Conservation (phyloP, 2,113 vertebrate genomes). For the Turdus rufiventris region DNA sequence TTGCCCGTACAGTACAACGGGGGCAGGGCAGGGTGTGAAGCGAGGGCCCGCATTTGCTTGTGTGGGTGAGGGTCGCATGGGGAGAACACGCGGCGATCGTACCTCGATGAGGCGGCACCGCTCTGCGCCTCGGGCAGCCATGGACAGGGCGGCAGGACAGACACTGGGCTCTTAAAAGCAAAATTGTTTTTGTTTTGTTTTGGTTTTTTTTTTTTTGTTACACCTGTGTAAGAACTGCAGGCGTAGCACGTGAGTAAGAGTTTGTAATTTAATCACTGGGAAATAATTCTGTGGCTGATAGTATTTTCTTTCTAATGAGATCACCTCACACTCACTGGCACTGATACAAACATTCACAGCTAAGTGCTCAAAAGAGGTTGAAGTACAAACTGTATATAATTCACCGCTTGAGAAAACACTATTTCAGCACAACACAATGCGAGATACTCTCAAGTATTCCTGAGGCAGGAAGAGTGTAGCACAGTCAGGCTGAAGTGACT, state of each 20-base stretch:
- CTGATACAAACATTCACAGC: slow-evolving; percentile 67
- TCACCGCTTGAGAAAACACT: slow-evolving; percentile 69
- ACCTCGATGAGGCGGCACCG: rapidly evolving
- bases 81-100: rapidly evolving
- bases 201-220: background rate
- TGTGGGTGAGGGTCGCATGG: background rate
- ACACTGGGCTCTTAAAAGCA: rapidly evolving
- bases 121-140: rapidly evolving
- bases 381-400: slow-evolving; percentile 73
- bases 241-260: background rate
- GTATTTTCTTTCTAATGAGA: slow-evolving; percentile 73
- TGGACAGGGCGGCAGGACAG: background rate
- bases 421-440: slow-evolving; percentile 68
- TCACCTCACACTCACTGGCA: slow-evolving; percentile 70
- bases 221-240: background rate
- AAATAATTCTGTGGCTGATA: slow-evolving; percentile 58
- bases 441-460: slow-evolving; percentile 72
- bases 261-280: slow-evolving; percentile 29
- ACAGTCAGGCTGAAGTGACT: slow-evolving; percentile 67
- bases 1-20: rapidly evolving
- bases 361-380: slow-evolving; percentile 71
- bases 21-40: background rate
- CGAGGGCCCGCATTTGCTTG: rapidly evolving
- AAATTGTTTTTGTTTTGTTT: background rate
- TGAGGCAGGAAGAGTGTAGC: slow-evolving; percentile 60